Percentiles rank a stretch among this genome's conserved stretches.
Evolutionary conservation across 2,113 vertebrate genomes (phyloP).

Genomic region (Zosterops japonicus): DNA sequence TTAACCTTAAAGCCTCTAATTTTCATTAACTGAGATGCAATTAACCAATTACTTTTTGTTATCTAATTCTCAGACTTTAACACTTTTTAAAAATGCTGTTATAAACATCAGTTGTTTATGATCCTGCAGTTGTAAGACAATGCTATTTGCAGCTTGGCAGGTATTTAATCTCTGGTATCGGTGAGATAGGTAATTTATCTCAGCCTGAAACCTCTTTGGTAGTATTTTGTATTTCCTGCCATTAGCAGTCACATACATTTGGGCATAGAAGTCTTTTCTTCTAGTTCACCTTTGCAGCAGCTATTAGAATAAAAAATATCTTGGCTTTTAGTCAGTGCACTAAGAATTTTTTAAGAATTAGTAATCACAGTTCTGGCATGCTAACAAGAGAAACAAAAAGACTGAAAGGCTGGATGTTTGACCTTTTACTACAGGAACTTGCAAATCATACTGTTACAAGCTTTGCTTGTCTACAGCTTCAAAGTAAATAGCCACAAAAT

Average conservation of each 20-base stretch:
- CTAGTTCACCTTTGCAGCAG: neutral
- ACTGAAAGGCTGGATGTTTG: neutral
- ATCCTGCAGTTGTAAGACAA: neutral
- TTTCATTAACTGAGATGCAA: neutral
- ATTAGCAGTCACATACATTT: neutral
- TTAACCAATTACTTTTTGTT: neutral
- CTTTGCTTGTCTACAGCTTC: neutral
- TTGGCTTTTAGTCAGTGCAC: neutral
- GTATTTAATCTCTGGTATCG: neutral
- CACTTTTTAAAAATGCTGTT: neutral
- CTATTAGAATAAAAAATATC: neutral
- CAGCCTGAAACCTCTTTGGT: neutral
- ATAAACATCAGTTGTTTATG: neutral
- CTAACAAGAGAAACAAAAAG: neutral
- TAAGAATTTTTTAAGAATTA: neutral
- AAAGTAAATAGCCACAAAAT: neutral
- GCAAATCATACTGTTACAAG: neutral
- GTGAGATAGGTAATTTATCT: neutral
- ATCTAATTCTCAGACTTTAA: neutral
- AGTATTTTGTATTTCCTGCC: neutral
- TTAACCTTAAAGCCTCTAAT: neutral
- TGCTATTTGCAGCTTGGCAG: neutral
- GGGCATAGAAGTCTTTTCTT: neutral
- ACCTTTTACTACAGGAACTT: neutral
- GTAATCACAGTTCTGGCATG: neutral